Base-by-base conservation (phyloP, 2,888 invertebrate species). In the Polydrusus pterygomalis region DNA sequence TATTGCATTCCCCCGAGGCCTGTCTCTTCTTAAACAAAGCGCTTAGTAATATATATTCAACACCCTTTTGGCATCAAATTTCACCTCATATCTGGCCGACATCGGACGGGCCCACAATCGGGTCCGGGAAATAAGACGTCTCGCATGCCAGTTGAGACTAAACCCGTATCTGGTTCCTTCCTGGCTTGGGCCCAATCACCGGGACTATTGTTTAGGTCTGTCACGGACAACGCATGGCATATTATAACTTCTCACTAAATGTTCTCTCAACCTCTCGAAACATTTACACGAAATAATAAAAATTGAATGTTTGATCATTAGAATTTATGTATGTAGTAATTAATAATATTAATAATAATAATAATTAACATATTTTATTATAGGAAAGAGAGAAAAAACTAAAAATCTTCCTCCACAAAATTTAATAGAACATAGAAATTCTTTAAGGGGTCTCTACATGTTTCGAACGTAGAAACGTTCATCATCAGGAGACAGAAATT, bases 201-300 rank as follows among this genome's bases (percentile, higher is more conserved):
- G 74, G 74, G 78, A 81, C 83, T 81, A 87, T 87, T 87, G 87
- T 86, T 86, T 86, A 85, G 85, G 81, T 72, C 84, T 85, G 85
- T 86, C 86, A 86, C 80, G 80, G 84, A 81, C 86, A 34, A 86
- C 85, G 84, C 85, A 84, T 86, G 87, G 86, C 86, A 86, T 85
- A 6, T 34, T 34, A 86, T 87, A 86, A 87, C 86, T 85, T 87
- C 54, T 49, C 51, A 15, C 63, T 62, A 30, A 63, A 70, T 40
- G n/a, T n/a, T 70, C 63, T 70, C 63, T 63, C 63, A 43, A 51
- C 15, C 45, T 9, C 17, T 49, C 47, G 17, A 15, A 49, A 49
- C 8, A 49, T 47, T 47, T 47, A 30, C 30, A 30, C 25, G 1
- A 25, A 5, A 5, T 25, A 25, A 25, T 25, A 25, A 25, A 25